Evolutionary conservation across 2,888 invertebrate species (phyloP), one percentile per base, ranked within the genome.

Genomic region (Dione juno): DNA sequence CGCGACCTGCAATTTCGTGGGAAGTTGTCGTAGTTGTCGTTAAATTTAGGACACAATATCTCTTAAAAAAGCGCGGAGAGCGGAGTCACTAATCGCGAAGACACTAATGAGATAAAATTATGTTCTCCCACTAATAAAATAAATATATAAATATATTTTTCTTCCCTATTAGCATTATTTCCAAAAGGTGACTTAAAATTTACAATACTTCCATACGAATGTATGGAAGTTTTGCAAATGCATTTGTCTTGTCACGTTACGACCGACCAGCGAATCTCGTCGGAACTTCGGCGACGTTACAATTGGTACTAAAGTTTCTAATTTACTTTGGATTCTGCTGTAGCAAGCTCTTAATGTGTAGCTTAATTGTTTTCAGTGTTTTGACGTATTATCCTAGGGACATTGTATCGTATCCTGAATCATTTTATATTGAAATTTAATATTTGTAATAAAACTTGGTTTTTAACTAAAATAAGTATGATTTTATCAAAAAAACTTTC

Each of bases 21-120:
- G 53, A 73, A 75, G n/a, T n/a, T n/a, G n/a, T n/a, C 71, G 71
- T 71, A 50, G 61, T 69, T 71, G 75, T 71, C 75, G 66, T 48
- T 67, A 61, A 67, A 66, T 50, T 73, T 73, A 71, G 64, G n/a
- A n/a, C 67, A 37, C 10, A 13, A 37, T 9, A 37, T 35, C 37
- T 64, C 9, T 3, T 64, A 35, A 37, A 16, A 43, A 3, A 28
- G n/a, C 6, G 9, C 40, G 13, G 16, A 50, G 16, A 50, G 16
- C 10, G 48, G 19, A 10, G 10, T 10, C 3, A n/a, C n/a, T n/a
- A n/a, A n/a, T n/a, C n/a, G n/a, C 16, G 3, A 8, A 50, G 11
- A 16, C 48, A 50, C 10, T 50, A 3, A 28, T 28, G 28, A 28
- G 3, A 28, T 28, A 28, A 28, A 28, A 3, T 28, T 28, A 28